A percentile compares a stretch with the other conserved stretches of the same genome.
Evolutionary conservation across 2,113 vertebrate genomes (phyloP).

Genomic region (Cheilinus undulatus): DNA sequence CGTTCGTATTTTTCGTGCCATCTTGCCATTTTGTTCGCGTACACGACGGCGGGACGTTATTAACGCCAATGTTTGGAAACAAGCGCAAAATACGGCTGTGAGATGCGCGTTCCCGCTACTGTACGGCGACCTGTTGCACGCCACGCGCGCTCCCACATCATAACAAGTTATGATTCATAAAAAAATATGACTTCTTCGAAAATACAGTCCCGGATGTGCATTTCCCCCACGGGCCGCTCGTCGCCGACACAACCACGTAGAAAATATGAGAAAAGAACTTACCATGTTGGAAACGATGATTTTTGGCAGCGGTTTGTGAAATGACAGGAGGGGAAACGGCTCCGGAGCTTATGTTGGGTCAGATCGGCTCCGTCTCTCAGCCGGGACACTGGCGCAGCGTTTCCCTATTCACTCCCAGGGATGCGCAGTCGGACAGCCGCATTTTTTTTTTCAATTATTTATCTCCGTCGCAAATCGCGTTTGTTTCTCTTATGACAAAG

Average conservation of each 20-base stretch:
- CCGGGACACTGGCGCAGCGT: constrained; percentile 80
- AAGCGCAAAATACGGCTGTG: constrained; percentile 53
- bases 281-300: constrained; percentile 77
- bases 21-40: constrained; percentile 52
- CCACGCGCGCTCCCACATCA: constrained; percentile 82
- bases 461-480: constrained; percentile 67
- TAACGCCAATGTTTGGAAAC: constrained; percentile 41
- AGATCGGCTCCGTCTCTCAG: constrained; percentile 74
- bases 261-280: constrained; percentile 70
- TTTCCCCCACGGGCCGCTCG: constrained; percentile 63
- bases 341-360: constrained; percentile 47
- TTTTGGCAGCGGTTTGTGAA: constrained; percentile 61
- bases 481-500: constrained; percentile 64
- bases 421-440: constrained; percentile 83
- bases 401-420: constrained; percentile 79
- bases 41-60: constrained; percentile 30
- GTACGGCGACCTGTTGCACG: constrained; percentile 85
- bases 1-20: constrained; percentile 61
- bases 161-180: constrained; percentile 89
- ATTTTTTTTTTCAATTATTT: constrained; percentile 79
- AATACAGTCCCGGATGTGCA: constrained; percentile 69
- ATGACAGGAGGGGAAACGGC: constrained; percentile 44
- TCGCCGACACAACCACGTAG: constrained; percentile 36
- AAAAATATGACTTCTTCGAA: constrained; percentile 74
- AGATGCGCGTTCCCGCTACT: constrained; percentile 79